Evolutionary conservation across 2,888 invertebrate species (phyloP), one percentile per base, ranked within the genome.

Genomic region (Ochropleura leucogaster): DNA sequence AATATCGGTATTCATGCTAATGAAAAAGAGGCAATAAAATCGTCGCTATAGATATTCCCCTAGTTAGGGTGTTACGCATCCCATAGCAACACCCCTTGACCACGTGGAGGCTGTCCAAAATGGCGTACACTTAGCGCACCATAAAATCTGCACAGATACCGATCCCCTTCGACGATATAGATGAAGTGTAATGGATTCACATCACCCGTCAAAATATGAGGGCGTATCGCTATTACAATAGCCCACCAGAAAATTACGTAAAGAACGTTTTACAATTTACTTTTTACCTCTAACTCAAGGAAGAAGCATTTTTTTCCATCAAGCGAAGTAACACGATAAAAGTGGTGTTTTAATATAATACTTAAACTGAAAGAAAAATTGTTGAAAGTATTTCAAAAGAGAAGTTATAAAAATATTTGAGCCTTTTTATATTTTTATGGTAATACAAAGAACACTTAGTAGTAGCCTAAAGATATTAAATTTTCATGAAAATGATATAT

Each of bases 51-150:
- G 83, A 78, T 55, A 70, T 75, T 80, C 77, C 86, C 83, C 75
- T 60, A 78, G 72, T 69, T 59, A 72, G 75, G 78, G 78, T 53
- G 57, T 72, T 49, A 51, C 63, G 70, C 74, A 65, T 85, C 79
- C 76, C 90, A 80, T 90, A 85, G 89, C 87, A 87, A 88, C 87
- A 84, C 85, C 87, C 86, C 84, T 82, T 83, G 85, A 85, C 87
- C 90, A 91, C 89, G 89, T 89, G 89, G 85, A 85, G 82, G 70
- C 78, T 85, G 86, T 86, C 88, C 89, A 89, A 91, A 91, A 93
- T 92, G 90, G 90, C 90, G 91, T 87, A 89, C 89, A 91, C 91
- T 92, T 92, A 91, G 89, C 86, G 87, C 88, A 85, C 87, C 91
- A 89, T 92, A 90, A 92, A 92, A 92, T 90, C 92, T 90, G 87